Evolutionary conservation across 2,888 invertebrate species (phyloP).

Genomic region (Emesis castigata): DNA sequence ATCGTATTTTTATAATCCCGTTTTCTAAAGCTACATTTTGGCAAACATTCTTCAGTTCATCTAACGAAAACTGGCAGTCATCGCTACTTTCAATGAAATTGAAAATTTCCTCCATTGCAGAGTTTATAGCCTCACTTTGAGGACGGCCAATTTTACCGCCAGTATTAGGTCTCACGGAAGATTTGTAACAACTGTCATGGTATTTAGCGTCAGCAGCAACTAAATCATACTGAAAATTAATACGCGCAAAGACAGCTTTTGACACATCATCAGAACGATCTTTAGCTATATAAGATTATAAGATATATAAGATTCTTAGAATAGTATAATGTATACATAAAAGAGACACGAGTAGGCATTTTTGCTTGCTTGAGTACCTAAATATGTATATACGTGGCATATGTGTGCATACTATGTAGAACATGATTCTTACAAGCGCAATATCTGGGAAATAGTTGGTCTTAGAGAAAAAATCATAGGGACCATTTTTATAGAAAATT

Average conservation of each 20-base stretch:
- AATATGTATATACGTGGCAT: background rate
- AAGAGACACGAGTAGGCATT: background rate
- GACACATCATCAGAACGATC: background rate
- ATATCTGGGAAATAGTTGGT: background rate
- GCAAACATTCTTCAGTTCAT: too few species aligned
- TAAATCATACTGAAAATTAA: background rate
- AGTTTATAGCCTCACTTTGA: background rate
- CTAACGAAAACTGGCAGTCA: too few species aligned
- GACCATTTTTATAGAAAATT: too few species aligned
- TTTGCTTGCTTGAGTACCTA: background rate
- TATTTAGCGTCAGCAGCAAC: background rate
- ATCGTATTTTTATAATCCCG: conserved; percentile 19
- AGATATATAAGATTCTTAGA: background rate
- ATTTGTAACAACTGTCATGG: background rate
- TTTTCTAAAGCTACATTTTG: conserved; percentile 8
- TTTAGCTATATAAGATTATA: background rate
- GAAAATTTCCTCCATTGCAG: background rate
- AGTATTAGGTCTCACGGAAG: background rate
- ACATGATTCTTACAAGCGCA: background rate
- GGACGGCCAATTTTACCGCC: background rate
- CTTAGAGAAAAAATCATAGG: background rate
- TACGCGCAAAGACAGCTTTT: background rate
- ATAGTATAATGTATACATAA: background rate
- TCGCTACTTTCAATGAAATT: background rate
- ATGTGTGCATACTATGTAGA: background rate